Base-by-base conservation (phyloP, 2,113 vertebrate genomes). In the Anas platyrhynchos region DNA sequence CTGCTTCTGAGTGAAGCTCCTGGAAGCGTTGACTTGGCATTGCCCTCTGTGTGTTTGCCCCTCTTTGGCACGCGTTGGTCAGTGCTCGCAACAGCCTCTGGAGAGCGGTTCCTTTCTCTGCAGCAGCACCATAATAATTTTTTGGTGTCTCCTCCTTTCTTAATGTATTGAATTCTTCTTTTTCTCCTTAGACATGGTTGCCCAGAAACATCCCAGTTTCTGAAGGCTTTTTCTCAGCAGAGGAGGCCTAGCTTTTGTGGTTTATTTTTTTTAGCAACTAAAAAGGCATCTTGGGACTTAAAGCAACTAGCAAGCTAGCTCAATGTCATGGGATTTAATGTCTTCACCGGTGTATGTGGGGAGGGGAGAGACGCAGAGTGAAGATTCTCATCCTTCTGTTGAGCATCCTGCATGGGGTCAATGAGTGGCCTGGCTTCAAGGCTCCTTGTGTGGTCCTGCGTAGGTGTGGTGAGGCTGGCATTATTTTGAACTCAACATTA, bases 11-110 rank as follows among this genome's bases (percentile, higher is more conserved):
- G 46, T 18, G 38, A 55, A 38, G n/a, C 21, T 75, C 56, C 48
- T 63, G 1, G 58, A 34, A 56, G 25, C 11, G 13, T 17, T 48
- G 13, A 9, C 34, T 38, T n/a, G 25, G 34, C 38, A 9, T 52
- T 11, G 13, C 6, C 0, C 0, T 16, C 34, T 21, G 16, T 2
- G 31, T 44, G 44, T 22, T 61, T 31, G 31, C 61, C 8, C 0
- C 32, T 31, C 43, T 16, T 52, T 11, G 43, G 26, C 20, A 1
- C 3, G 34, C 7, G 2, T 6, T 43, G 44, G 14, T 38, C 5
- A 16, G 18, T 7, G 1, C 38, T 54, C 6, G 0, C 23, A 23
- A 2, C 14, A 61, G 78, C 31, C 43, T 9, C 16, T 43, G 59
- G 29, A 7, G 32, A 21, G 23, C 12, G 16, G 36, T 27, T 38